Conservation (phyloP, 2,797 vertebrate species). For the Fistularia tabacaria region DNA sequence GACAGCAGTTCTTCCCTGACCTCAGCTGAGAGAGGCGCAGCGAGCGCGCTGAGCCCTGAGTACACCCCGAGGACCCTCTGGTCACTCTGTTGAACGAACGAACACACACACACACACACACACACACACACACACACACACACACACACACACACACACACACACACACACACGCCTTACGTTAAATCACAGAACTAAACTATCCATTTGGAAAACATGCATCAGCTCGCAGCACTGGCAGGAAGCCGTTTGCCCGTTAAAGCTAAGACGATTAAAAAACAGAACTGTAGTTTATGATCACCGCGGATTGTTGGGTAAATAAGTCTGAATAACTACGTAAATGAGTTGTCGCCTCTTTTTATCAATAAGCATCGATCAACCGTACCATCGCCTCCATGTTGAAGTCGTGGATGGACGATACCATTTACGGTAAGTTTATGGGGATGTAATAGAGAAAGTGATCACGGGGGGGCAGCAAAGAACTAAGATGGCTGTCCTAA, state of each 20-base stretch:
- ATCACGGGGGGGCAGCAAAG: constrained; percentile 15
- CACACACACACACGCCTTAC: too few relatives aligned
- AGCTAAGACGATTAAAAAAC: not conserved
- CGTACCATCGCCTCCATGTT: constrained; percentile 45
- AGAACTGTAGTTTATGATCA: not conserved
- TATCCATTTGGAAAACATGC: too few relatives aligned
- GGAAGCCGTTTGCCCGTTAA: not conserved
- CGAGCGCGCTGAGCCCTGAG: constrained; percentile 50
- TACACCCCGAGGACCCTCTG: constrained; percentile 52
- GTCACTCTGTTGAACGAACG: constrained; percentile 36
- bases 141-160: constrained; percentile 1
- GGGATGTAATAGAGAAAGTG: constrained; percentile 4
- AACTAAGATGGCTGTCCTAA: not conserved
- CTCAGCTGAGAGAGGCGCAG: constrained; percentile 51
- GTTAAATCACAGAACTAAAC: too few relatives aligned
- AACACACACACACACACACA: not conserved
- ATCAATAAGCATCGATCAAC: not conserved
- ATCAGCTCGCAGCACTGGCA: too few relatives aligned
- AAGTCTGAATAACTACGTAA: not conserved
- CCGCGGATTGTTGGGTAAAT: too few relatives aligned
- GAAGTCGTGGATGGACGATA: constrained; percentile 30
- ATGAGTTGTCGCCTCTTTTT: not conserved
- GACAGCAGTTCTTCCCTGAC: constrained; percentile 43
- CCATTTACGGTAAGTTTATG: constrained; percentile 11
- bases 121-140: constrained; percentile 2